Conservation (phyloP, 2,113 vertebrate species). For the Sterrhoptilus dennistouni region DNA sequence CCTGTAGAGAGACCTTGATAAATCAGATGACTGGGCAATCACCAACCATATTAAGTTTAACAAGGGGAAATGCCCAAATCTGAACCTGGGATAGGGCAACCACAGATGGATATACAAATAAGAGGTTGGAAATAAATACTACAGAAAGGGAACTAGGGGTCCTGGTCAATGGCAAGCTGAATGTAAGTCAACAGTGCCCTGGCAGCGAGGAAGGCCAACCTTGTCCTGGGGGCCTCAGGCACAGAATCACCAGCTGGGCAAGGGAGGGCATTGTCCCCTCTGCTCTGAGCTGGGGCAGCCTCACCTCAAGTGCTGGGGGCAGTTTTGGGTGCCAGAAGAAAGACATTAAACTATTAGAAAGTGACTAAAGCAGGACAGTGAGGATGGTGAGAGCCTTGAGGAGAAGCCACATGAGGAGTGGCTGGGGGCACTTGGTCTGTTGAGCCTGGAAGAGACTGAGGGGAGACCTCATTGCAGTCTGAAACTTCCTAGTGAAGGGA, state of each 20-base stretch:
- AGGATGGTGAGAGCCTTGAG: background rate
- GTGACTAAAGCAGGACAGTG: background rate
- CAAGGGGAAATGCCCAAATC: background rate
- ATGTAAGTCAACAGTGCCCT: background rate
- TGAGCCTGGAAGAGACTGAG: background rate
- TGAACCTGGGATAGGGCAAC: background rate
- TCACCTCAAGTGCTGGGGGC: rapidly evolving
- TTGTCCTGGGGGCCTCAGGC: background rate
- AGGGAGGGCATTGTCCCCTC: background rate
- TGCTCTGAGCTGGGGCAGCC: rapidly evolving
- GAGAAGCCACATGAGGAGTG: rapidly evolving
- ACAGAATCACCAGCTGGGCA: rapidly evolving
- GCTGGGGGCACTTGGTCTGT: background rate
- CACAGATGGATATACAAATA: rapidly evolving
- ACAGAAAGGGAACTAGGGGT: background rate
- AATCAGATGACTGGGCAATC: background rate
- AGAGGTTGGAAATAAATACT: background rate
- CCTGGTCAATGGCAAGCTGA: rapidly evolving
- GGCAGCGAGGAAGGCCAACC: background rate
- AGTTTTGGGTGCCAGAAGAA: background rate
- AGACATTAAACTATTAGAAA: background rate
- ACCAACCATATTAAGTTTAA: background rate
- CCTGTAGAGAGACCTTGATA: background rate
- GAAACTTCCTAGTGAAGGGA: rapidly evolving
- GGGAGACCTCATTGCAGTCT: rapidly evolving